These are phyloP conservation scores for Balearica regulorum DNA, from an alignment of 2,797 vertebrate genomes.

Conservation along the genomic window DNA sequence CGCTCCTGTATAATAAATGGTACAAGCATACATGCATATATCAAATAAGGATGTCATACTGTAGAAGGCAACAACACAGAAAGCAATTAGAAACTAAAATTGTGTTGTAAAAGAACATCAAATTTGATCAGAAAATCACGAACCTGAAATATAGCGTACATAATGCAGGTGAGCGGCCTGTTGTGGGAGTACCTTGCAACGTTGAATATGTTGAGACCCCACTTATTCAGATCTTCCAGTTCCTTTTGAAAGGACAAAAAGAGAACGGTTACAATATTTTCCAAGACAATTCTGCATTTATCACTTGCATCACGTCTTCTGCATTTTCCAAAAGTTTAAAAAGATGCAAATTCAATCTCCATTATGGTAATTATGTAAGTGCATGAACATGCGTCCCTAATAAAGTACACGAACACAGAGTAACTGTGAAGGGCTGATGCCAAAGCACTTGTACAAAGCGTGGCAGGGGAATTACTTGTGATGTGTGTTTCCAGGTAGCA, in stretches of 20 bases:
- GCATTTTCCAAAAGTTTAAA: not conserved
- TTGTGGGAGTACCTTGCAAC: slow-evolving; percentile 92
- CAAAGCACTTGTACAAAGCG: not conserved
- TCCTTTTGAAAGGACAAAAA: slow-evolving; percentile 76
- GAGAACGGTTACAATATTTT: not conserved
- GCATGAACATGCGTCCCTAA: not conserved
- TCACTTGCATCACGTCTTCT: not conserved
- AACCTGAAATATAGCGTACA: slow-evolving; percentile 98
- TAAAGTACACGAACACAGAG: not conserved
- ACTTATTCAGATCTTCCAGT: slow-evolving; percentile 94
- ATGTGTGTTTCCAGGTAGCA: not conserved
- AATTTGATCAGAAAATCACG: not conserved
- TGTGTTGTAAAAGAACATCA: not conserved
- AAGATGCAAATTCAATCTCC: not conserved
- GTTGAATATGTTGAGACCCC: slow-evolving; percentile 97
- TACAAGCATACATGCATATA: rapidly evolving
- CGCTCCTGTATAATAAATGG: slow-evolving; percentile 79
- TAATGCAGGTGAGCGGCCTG: slow-evolving; percentile 92
- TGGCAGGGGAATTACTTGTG: not conserved
- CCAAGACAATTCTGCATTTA: not conserved
- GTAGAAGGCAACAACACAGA: not conserved
- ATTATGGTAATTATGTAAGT: not conserved
- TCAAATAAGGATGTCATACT: not conserved
- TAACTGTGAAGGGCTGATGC: not conserved
- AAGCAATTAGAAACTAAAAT: rapidly evolving